phyloP scores from a whole-genome alignment of 2,113 vertebrate species.

The Pseudolaguvia tuberculata region DNA sequence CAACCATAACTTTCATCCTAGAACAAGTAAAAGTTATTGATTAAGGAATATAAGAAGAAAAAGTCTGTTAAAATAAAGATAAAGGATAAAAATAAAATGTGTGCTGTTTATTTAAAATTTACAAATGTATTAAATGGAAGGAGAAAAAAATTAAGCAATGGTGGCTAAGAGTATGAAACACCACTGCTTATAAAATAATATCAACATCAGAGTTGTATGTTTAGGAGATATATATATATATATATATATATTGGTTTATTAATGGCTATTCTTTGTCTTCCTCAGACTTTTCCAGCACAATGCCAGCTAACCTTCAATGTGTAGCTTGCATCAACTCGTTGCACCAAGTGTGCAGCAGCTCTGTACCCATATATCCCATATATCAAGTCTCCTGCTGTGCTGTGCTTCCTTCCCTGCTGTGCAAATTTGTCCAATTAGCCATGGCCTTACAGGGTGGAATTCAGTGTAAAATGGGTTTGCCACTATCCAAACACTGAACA shows the following conservation, averaged over 20 bases:
- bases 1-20: not conserved
- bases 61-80: not conserved
- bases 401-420: constrained; percentile 82
- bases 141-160: too few species aligned
- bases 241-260: not conserved
- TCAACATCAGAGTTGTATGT: too few species aligned
- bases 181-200: not conserved
- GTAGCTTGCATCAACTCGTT: not conserved
- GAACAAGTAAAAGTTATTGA: not conserved
- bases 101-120: too few species aligned
- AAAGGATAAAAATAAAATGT: too few species aligned
- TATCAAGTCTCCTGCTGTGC: constrained; percentile 76
- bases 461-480: constrained; percentile 81
- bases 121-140: too few species aligned
- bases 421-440: constrained; percentile 99
- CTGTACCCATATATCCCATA: constrained; percentile 77
- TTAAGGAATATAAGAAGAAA: not conserved
- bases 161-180: not conserved
- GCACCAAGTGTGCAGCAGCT: constrained; percentile 33
- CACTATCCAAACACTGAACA: constrained; percentile 76
- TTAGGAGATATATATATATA: too few species aligned
- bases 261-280: not conserved
- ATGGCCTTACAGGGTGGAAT: constrained; percentile 82
- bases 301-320: not conserved
- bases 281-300: not conserved